Evolutionary conservation across 1,140 invertebrate genomes (phyloP).

Genomic region (Tetramorium parvispinum): DNA sequence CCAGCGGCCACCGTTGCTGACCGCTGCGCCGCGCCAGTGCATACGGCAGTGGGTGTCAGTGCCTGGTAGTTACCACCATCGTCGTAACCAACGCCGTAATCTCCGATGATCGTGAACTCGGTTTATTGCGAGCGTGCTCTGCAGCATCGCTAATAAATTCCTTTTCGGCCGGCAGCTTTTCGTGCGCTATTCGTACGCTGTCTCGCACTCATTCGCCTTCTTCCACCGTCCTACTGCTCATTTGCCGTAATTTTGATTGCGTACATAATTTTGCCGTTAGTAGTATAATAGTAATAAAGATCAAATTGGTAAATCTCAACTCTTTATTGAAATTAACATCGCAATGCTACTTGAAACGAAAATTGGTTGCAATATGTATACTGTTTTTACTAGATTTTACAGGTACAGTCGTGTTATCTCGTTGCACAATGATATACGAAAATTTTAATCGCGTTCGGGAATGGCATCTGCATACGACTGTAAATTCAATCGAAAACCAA

Average conservation of each 20-base stretch:
- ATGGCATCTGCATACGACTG: not conserved
- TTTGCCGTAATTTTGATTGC: conserved; percentile 23
- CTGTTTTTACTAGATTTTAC: not conserved
- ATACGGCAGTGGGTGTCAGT: conserved; percentile 70
- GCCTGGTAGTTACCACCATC: conserved; percentile 80
- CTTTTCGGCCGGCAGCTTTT: conserved; percentile 74
- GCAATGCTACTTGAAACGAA: not conserved
- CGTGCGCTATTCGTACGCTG: conserved; percentile 74
- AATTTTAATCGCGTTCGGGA: conserved; percentile 24
- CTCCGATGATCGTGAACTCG: conserved; percentile 78
- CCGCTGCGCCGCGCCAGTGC: not conserved
- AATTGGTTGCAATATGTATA: not conserved
- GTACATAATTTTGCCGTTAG: conserved; percentile 63
- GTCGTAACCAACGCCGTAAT: conserved; percentile 83
- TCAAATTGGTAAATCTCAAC: not conserved
- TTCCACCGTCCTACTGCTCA: not conserved
- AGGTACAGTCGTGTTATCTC: not conserved
- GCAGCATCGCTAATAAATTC: conserved; percentile 83
- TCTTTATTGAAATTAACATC: not conserved
- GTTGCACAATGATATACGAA: not conserved
- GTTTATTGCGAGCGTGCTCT: conserved; percentile 84
- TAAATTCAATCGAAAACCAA: conserved; percentile 31
- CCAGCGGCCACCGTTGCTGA: conserved; percentile 62
- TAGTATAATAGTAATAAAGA: not conserved
- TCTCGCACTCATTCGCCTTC: conserved; percentile 18